Percentiles rank a stretch among this genome's conserved stretches.
These are phyloP conservation scores for Ametastegia equiseti DNA, from an alignment of 2,888 invertebrate species.

Conservation along the genomic window DNA sequence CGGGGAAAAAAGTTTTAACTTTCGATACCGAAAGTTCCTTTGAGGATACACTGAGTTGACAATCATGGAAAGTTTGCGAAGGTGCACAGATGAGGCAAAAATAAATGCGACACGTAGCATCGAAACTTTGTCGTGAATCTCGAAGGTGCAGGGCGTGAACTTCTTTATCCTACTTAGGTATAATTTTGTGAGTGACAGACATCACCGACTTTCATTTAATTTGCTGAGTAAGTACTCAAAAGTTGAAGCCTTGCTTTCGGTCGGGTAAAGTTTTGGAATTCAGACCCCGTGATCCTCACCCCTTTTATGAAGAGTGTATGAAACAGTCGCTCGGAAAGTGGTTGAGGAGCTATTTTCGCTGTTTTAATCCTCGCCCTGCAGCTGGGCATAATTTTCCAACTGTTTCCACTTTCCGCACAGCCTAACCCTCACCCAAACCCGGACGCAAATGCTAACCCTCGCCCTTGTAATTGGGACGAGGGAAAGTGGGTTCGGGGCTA, in stretches of 20 bases:
- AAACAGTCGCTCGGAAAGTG: constrained; percentile 25
- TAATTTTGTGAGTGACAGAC: background rate
- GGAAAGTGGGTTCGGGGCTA: background rate
- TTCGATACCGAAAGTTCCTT: no score
- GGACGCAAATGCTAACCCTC: background rate
- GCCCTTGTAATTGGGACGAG: constrained; percentile 2
- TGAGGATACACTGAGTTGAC: no score
- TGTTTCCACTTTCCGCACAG: constrained; percentile 24
- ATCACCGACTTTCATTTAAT: background rate
- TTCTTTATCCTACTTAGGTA: background rate
- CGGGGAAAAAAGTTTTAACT: no score
- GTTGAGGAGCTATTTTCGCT: constrained; percentile 18
- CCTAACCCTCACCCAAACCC: background rate
- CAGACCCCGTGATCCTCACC: background rate
- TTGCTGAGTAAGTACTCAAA: background rate
- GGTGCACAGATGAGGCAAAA: no score
- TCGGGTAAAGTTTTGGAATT: constrained; percentile 1
- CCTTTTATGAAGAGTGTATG: background rate
- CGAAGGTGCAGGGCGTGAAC: background rate
- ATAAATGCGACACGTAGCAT: no score
- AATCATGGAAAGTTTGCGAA: no score
- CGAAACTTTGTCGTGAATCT: background rate
- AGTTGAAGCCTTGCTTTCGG: background rate
- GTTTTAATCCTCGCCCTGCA: constrained; percentile 28
- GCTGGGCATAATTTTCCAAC: constrained; percentile 25